Percentiles rank a stretch among this genome's conserved stretches.
Conservation (phyloP, 2,113 vertebrate species). For the Triplophysa siluroides region DNA sequence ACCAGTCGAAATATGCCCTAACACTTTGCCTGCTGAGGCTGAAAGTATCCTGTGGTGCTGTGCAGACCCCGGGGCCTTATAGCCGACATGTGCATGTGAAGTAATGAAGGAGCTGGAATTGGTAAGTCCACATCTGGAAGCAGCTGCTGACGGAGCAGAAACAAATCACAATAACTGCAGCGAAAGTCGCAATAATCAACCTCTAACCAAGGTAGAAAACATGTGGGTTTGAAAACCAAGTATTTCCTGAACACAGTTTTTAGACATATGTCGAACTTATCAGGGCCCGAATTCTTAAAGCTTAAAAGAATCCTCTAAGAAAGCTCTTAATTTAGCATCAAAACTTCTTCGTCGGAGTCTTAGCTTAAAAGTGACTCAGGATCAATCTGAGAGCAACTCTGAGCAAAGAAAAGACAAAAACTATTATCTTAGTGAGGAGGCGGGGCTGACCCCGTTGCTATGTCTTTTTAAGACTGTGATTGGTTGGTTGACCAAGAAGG, state of each 20-base stretch:
- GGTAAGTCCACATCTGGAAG: constrained; percentile 48
- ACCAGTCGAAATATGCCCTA: constrained; percentile 18
- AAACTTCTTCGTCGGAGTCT: too few relatives aligned
- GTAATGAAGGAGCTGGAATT: constrained; percentile 29
- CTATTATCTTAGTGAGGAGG: too few relatives aligned
- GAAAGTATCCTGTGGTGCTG: constrained; percentile 13
- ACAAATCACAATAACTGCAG: constrained; percentile 29
- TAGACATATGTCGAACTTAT: neutral
- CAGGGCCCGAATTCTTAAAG: too few relatives aligned
- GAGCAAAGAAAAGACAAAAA: too few relatives aligned
- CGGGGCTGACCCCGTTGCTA: too few relatives aligned
- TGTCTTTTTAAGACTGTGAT: too few relatives aligned
- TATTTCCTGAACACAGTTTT: neutral
- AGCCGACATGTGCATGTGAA: constrained; percentile 2
- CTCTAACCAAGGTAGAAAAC: neutral
- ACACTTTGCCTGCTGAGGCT: constrained; percentile 22
- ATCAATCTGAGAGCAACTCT: too few relatives aligned
- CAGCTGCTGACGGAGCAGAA: constrained; percentile 39
- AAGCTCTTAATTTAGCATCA: too few relatives aligned
- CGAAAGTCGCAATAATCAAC: neutral
- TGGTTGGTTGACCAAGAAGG: too few relatives aligned
- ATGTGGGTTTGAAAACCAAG: neutral
- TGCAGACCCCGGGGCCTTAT: constrained; percentile 21
- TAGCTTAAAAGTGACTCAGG: too few relatives aligned
- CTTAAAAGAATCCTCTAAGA: too few relatives aligned